Percentiles rank a stretch among this genome's conserved stretches.
These are phyloP conservation scores for Melanotaenia maccullochi DNA, from an alignment of 2,797 vertebrate species.

Conservation along the genomic window DNA sequence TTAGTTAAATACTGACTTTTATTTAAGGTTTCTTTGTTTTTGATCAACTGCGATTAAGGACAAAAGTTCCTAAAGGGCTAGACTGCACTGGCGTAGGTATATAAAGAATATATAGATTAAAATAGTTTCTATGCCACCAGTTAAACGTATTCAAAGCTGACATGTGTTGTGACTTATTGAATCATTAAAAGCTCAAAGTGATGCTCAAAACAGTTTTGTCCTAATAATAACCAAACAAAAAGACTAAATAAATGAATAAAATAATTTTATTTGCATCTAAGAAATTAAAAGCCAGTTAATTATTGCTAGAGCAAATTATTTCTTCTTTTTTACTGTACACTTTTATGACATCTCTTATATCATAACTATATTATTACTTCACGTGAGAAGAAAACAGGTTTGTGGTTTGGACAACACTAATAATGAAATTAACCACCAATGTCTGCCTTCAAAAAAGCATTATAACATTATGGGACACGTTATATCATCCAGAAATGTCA, in stretches of 20 bases:
- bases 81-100: not conserved
- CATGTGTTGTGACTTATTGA: no score
- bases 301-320: not conserved
- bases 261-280: not conserved
- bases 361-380: not conserved
- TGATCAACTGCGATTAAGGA: not conserved
- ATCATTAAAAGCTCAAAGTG: not conserved
- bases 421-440: not conserved
- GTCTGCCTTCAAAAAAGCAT: no score
- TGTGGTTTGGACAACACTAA: not conserved
- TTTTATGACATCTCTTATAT: no score
- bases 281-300: not conserved
- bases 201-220: not conserved
- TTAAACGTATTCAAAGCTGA: no score
- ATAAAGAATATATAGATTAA: no score
- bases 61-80: not conserved
- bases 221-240: not conserved
- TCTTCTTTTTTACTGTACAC: not conserved
- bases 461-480: not conserved
- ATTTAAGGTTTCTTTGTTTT: no score
- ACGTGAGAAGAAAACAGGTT: not conserved
- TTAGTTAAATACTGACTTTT: no score
- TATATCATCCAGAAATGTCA: not conserved
- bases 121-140: no score
- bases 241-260: not conserved